Conservation (phyloP, 2,797 vertebrate genomes). For the Paguma larvata region DNA sequence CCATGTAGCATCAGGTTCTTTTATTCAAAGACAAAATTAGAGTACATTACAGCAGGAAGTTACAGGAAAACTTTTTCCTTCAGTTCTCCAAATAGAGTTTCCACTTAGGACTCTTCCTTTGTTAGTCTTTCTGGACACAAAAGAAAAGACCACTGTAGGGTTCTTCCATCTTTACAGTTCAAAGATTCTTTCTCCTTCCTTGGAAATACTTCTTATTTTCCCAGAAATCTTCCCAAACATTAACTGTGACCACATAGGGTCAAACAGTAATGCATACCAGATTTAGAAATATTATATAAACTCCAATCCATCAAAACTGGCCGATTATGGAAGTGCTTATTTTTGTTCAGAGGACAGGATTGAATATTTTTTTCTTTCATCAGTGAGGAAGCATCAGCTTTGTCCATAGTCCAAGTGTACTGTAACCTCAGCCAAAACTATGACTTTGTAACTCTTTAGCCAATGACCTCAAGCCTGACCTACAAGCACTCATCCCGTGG, state of each 20-base stretch:
- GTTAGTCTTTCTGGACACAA: neutral
- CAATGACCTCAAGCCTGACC: conserved; percentile 85
- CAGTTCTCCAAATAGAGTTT: neutral
- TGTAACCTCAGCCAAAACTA: conserved; percentile 83
- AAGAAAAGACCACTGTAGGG: neutral
- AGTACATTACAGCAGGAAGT: neutral
- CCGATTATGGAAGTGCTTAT: conserved; percentile 76
- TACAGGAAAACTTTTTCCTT: neutral
- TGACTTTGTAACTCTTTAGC: conserved; percentile 82
- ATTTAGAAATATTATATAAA: conserved; percentile 80
- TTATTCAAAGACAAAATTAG: neutral
- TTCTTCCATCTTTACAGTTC: neutral
- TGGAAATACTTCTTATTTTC: conserved; percentile 34
- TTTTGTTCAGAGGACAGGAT: conserved; percentile 79
- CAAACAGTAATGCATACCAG: conserved; percentile 31
- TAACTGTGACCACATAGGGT: conserved; percentile 59
- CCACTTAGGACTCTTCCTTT: neutral
- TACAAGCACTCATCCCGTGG: conserved; percentile 72
- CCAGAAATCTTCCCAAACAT: conserved; percentile 44
- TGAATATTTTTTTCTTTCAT: conserved; percentile 72
- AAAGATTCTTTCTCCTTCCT: neutral
- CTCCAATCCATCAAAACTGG: conserved; percentile 61
- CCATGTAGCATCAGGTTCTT: neutral
- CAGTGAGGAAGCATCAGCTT: conserved; percentile 74
- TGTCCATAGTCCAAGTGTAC: conserved; percentile 76